phyloP scores from a whole-genome alignment of 2,113 vertebrate genomes.

The Verasper variegatus region DNA sequence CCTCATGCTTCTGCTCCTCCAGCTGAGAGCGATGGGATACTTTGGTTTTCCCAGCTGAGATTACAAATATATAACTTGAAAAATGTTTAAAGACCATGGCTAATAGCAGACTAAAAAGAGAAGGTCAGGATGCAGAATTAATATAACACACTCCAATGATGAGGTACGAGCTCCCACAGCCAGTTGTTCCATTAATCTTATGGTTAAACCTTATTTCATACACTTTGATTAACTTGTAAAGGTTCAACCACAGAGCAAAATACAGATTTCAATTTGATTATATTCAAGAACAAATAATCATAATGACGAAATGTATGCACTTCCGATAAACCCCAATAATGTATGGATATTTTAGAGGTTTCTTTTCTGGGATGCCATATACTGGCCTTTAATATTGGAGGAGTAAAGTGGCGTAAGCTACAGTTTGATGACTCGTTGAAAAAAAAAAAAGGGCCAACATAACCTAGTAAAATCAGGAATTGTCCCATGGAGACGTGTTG shows the following conservation, averaged over 20 bases:
- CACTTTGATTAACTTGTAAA: not conserved
- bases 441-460: too few species aligned
- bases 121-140: conserved; percentile 17
- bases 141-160: not conserved
- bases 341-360: not conserved
- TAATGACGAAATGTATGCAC: not conserved
- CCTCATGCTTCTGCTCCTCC: conserved; percentile 21
- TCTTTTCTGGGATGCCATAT: not conserved
- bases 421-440: too few species aligned
- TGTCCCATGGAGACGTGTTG: too few species aligned
- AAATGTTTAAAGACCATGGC: conserved; percentile 23
- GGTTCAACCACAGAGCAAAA: not conserved
- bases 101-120: conserved; percentile 5
- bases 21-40: conserved; percentile 12
- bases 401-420: too few species aligned
- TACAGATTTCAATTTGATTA: not conserved
- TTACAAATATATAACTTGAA: not conserved
- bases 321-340: not conserved
- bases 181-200: not conserved
- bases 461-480: too few species aligned
- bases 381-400: not conserved
- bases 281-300: not conserved
- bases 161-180: not conserved
- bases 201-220: not conserved
- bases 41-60: not conserved